These are phyloP conservation scores for Butorides virescens DNA, from an alignment of 2,113 vertebrate species.

Conservation along the genomic window DNA sequence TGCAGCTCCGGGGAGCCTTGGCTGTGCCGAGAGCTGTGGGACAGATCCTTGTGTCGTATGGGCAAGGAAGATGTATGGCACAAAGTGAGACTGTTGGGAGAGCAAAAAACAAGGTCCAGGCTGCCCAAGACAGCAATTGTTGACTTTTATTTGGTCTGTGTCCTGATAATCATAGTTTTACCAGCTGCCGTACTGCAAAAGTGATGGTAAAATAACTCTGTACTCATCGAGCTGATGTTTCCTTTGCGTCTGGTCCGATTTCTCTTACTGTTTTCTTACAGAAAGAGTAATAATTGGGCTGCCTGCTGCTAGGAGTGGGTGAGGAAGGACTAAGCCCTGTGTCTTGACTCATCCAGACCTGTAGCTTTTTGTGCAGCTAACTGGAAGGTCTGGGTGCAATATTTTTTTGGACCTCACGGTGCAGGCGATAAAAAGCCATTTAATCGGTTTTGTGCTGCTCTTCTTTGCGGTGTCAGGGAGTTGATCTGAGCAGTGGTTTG, in stretches of 20 bases:
- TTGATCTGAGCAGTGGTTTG: neutral
- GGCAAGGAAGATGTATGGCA: fast-evolving
- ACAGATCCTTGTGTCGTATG: too few species aligned
- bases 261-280: neutral
- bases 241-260: neutral
- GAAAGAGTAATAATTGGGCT: neutral
- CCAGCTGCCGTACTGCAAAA: neutral
- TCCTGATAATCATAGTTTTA: neutral
- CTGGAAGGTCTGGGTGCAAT: neutral
- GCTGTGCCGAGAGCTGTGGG: neutral
- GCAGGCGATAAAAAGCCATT: fast-evolving
- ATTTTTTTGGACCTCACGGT: neutral
- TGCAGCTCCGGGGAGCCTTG: neutral
- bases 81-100: neutral
- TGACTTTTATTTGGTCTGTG: neutral
- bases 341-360: neutral
- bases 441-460: neutral
- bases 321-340: neutral
- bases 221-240: too few species aligned
- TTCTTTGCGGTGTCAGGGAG: neutral
- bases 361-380: neutral
- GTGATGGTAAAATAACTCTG: neutral
- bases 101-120: neutral
- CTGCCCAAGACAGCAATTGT: neutral
- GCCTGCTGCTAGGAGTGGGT: neutral